phyloP scores from a whole-genome alignment of 2,888 invertebrate genomes.

The Calliopum simillimum region DNA sequence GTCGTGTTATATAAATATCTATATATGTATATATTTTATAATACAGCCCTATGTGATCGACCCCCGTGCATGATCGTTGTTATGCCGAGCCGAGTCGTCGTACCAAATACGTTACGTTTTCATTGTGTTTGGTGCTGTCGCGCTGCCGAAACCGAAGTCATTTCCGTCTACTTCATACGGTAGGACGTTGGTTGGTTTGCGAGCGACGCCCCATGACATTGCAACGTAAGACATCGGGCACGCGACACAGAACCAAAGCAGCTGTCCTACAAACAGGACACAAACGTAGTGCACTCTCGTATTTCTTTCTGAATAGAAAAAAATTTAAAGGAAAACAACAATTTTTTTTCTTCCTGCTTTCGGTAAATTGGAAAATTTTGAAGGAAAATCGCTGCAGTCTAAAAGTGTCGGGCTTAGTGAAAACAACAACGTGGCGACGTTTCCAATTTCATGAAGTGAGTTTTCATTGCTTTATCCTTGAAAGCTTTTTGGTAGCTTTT shows the following conservation, averaged over 20 bases:
- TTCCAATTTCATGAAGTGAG: too few species aligned
- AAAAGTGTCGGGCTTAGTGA: too few species aligned
- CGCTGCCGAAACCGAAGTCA: conserved; percentile 61
- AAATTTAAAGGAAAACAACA: too few species aligned
- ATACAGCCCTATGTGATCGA: conserved; percentile 35
- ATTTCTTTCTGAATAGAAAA: too few species aligned
- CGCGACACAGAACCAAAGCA: conserved; percentile 72
- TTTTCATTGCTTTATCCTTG: too few species aligned
- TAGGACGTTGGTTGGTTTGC: conserved; percentile 48
- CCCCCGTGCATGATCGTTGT: conserved; percentile 14
- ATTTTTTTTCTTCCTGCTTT: too few species aligned
- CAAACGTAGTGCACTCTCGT: neutral
- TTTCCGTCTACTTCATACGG: conserved; percentile 53
- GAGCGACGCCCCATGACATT: conserved; percentile 68
- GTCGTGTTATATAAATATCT: conserved; percentile 40
- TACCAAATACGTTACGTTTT: conserved; percentile 19
- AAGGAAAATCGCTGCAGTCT: too few species aligned
- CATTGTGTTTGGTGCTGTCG: conserved; percentile 39
- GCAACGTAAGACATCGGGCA: conserved; percentile 72
- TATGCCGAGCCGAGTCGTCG: neutral
- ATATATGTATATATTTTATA: conserved; percentile 27
- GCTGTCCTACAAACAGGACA: conserved; percentile 72
- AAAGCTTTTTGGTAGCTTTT: too few species aligned
- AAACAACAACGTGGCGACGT: too few species aligned
- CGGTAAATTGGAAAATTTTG: too few species aligned